Evolutionary conservation across 2,888 invertebrate genomes (phyloP), one percentile per base, ranked within the genome.

Genomic region (Biston stratarius): DNA sequence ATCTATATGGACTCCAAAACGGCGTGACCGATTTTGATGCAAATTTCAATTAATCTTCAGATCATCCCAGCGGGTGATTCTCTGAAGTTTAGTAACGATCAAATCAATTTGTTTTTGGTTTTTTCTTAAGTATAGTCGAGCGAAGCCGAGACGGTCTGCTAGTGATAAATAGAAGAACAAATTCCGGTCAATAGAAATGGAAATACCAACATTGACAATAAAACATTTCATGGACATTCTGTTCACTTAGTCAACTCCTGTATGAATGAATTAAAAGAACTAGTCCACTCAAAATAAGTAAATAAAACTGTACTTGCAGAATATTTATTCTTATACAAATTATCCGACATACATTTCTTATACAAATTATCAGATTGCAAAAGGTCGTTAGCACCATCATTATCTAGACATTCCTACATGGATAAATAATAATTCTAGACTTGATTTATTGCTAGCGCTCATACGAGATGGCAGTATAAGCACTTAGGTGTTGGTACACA

Each of bases 341-440:
- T n/a, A n/a, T n/a, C n/a, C n/a, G n/a, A n/a, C n/a, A n/a, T n/a
- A n/a, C n/a, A n/a, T n/a, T 24, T 24, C 24, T 24, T 24, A 24
- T 24, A 24, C 12, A 34, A 51, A 34, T 38, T 14, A 5, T 38
- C 36, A 33, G 57, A 45, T 47, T 15, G 24, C n/a, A 15, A 6
- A 38, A 49, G 63, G 51, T 57, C 57, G 44, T 63, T 51, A 24
- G 57, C 63, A 33, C 34, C 34, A 2, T 9, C 49, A 38, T 62
- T 62, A 63, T 63, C 57, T 57, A 57, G 57, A 38, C 44, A 49
- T 57, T 42, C n/a, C 10, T 42, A 55, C 38, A 49, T 14, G 42
- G 49, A 48, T 45, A 48, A 15, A 6, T 38, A 38, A 38, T 38
- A 38, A 40, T 12, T 5, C 24, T 53, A 15, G 48, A 48, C 52